A percentile compares a stretch with the other conserved stretches of the same genome.
These are phyloP conservation scores for Notothenia rossii DNA, from an alignment of 2,113 vertebrate species.

Conservation along the genomic window DNA sequence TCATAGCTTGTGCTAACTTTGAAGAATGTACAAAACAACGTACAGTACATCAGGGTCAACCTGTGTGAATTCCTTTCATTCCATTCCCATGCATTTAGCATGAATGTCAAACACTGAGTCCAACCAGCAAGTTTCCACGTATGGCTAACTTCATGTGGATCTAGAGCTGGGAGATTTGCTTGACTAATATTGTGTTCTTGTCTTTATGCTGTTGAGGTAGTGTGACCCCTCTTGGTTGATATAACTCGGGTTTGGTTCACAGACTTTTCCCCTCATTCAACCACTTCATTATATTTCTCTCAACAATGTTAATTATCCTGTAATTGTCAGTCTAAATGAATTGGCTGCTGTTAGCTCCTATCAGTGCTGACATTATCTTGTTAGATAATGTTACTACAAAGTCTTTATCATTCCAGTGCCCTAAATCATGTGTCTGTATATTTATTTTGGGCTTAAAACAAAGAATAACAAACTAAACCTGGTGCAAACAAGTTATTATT, in stretches of 20 bases:
- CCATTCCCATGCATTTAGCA: too few relatives aligned
- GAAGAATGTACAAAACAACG: too few relatives aligned
- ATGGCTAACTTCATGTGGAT: background rate
- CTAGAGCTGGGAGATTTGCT: background rate
- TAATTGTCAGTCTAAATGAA: background rate
- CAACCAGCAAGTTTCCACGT: too few relatives aligned
- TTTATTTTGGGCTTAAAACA: conserved; percentile 9
- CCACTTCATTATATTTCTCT: background rate
- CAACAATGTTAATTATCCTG: background rate
- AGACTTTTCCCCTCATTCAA: background rate
- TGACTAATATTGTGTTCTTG: background rate
- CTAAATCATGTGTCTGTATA: background rate
- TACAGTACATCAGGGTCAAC: too few relatives aligned
- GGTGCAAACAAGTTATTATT: conserved; percentile 1
- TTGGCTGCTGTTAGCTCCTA: background rate
- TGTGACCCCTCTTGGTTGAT: background rate
- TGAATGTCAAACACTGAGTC: too few relatives aligned
- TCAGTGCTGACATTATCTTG: background rate
- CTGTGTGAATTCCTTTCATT: too few relatives aligned
- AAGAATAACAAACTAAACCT: background rate
- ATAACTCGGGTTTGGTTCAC: background rate
- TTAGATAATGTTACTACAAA: background rate
- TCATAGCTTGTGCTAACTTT: background rate
- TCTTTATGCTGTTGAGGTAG: background rate
- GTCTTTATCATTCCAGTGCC: background rate